Percentiles rank a stretch among this genome's conserved stretches.
These are phyloP conservation scores for Acanthornis magna DNA, from an alignment of 2,797 vertebrate species.

Conservation along the genomic window DNA sequence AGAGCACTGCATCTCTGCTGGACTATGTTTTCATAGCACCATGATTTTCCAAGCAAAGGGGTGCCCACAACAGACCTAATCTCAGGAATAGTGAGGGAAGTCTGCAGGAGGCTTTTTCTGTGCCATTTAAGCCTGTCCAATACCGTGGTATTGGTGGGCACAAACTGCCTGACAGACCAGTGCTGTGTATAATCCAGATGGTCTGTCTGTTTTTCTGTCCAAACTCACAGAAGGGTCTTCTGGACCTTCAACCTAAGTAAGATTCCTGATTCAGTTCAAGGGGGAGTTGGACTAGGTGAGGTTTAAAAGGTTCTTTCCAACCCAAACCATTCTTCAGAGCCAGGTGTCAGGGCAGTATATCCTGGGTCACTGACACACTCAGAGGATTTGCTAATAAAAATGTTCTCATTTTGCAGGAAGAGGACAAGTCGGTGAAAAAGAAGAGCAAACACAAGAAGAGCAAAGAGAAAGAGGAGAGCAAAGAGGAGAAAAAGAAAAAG, in stretches of 20 bases:
- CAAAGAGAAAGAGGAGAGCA: conserved; percentile 80
- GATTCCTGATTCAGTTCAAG: neutral
- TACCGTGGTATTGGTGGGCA: neutral
- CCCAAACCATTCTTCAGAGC: neutral
- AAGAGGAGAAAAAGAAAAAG: conserved; percentile 66
- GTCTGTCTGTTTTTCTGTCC: neutral
- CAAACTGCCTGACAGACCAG: neutral
- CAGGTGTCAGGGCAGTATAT: neutral
- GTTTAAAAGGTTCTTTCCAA: neutral
- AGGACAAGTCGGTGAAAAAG: conserved; percentile 86
- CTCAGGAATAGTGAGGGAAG: neutral
- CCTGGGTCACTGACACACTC: neutral
- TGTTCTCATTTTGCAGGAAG: conserved; percentile 77
- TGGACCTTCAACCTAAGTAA: neutral
- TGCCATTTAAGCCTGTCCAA: neutral
- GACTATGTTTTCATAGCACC: neutral
- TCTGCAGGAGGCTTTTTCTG: neutral
- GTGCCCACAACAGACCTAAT: neutral
- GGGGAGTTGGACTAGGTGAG: neutral
- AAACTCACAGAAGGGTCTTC: neutral
- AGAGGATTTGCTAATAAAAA: neutral
- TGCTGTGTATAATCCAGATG: neutral
- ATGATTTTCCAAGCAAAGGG: neutral
- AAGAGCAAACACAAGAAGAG: conserved; percentile 85
- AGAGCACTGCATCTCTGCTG: neutral